Evolutionary conservation across 2,113 vertebrate genomes (phyloP).

Genomic region (Heloderma charlesbogerti): DNA sequence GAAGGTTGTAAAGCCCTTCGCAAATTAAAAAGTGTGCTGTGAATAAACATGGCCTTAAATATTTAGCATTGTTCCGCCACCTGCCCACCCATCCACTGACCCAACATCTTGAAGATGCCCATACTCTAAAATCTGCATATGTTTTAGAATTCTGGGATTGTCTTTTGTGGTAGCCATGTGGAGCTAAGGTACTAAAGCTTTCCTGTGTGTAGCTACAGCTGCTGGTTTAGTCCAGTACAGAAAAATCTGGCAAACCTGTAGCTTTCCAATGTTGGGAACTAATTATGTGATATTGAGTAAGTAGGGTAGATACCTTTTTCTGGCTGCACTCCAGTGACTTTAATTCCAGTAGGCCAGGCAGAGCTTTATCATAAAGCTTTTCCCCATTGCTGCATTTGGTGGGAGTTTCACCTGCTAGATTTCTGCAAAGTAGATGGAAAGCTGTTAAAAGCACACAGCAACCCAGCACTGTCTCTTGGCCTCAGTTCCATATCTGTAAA

Average conservation of each 20-base stretch:
- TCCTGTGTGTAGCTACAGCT: background rate
- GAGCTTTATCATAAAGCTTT: background rate
- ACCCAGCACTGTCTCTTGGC: background rate
- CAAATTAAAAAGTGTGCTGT: background rate
- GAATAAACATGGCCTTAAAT: background rate
- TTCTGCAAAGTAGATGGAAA: background rate
- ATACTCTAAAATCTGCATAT: background rate
- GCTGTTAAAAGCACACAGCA: background rate
- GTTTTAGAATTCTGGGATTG: too few relatives aligned
- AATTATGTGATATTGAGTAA: background rate
- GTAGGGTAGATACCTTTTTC: background rate
- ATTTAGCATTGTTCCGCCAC: background rate
- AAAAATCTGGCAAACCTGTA: background rate
- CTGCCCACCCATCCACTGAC: background rate
- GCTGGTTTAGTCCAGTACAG: background rate
- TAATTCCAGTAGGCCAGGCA: background rate
- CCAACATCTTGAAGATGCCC: background rate
- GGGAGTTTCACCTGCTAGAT: background rate
- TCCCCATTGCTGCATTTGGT: background rate
- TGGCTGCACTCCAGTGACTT: background rate
- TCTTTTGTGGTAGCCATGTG: background rate
- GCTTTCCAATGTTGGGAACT: background rate
- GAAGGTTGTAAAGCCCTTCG: background rate
- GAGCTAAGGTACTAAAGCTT: background rate
- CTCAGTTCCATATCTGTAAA: conserved; percentile 3